A percentile compares a stretch with the other conserved stretches of the same genome.
Conservation (phyloP, 2,888 invertebrate species). For the Portevinia maculata region DNA sequence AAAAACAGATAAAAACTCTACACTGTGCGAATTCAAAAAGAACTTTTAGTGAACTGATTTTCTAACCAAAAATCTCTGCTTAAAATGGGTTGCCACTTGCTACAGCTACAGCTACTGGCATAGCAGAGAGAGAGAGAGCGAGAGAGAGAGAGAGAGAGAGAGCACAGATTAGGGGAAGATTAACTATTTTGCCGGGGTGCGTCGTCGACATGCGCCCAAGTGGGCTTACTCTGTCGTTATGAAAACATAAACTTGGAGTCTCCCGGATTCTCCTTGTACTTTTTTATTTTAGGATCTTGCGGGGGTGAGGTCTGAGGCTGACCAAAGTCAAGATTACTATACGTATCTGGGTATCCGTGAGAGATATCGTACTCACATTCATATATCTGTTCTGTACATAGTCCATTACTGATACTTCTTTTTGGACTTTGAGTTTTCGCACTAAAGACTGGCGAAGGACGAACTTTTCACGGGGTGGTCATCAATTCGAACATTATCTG, state of each 20-base stretch:
- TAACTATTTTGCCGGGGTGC: constrained; percentile 55
- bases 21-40: constrained; percentile 46
- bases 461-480: constrained; percentile 31
- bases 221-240: constrained; percentile 1
- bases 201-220: constrained; percentile 69
- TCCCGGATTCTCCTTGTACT: constrained; percentile 46
- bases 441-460: constrained; percentile 42
- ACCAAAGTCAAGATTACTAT: constrained; percentile 73
- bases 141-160: constrained; percentile 16
- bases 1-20: constrained; percentile 18
- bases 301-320: constrained; percentile 20
- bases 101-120: too few relatives aligned
- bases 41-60: constrained; percentile 60
- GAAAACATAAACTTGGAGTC: constrained; percentile 36
- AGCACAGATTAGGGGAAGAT: constrained; percentile 27
- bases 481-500: constrained; percentile 51
- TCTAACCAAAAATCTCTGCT: constrained; percentile 47
- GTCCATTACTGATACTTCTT: constrained; percentile 32
- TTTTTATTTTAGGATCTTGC: constrained; percentile 3
- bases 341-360: constrained; percentile 56
- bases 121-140: too few relatives aligned
- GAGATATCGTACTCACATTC: too few relatives aligned
- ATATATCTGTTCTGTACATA: constrained; percentile 41
- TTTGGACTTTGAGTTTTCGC: constrained; percentile 48
- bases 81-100: constrained; percentile 50